These are phyloP conservation scores for Lepidurus arcticus DNA, from an alignment of 1,140 invertebrate genomes.

Conservation along the genomic window DNA sequence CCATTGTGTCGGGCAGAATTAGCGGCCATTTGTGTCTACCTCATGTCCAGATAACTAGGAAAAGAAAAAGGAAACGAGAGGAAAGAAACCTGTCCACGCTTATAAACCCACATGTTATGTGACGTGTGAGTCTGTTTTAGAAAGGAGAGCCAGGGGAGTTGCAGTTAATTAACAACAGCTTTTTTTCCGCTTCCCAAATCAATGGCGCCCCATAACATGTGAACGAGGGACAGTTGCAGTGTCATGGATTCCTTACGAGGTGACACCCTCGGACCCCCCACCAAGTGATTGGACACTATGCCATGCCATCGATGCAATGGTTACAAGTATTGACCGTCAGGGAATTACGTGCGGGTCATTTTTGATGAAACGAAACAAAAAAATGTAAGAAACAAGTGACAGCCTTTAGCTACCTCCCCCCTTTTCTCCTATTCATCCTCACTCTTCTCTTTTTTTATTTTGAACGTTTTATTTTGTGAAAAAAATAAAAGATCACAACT, in stretches of 20 bases:
- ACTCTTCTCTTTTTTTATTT: not conserved
- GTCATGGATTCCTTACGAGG: constrained; percentile 17
- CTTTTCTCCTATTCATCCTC: not conserved
- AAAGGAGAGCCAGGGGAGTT: not conserved
- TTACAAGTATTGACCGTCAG: constrained; percentile 21
- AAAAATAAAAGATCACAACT: not conserved
- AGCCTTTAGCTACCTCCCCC: constrained; percentile 17
- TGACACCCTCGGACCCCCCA: constrained; percentile 11
- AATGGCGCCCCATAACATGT: not conserved
- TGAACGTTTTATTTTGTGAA: constrained; percentile 20
- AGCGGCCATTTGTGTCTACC: constrained; percentile 20
- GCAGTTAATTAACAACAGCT: constrained; percentile 8
- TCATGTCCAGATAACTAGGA: not conserved
- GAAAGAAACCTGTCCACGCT: not conserved
- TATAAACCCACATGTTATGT: not conserved
- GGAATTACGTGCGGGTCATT: constrained; percentile 21
- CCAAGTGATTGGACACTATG: constrained; percentile 21
- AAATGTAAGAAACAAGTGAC: not conserved
- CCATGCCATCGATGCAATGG: constrained; percentile 6
- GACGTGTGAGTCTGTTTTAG: not conserved
- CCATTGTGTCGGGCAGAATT: constrained; percentile 15
- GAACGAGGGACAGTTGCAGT: constrained; percentile 2
- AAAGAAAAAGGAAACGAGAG: not conserved
- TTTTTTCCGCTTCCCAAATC: not conserved
- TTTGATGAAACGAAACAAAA: constrained; percentile 3